A percentile compares a stretch with the other conserved stretches of the same genome.
Conservation (phyloP, 2,797 vertebrate genomes). For the Rhinoraja longicauda region DNA sequence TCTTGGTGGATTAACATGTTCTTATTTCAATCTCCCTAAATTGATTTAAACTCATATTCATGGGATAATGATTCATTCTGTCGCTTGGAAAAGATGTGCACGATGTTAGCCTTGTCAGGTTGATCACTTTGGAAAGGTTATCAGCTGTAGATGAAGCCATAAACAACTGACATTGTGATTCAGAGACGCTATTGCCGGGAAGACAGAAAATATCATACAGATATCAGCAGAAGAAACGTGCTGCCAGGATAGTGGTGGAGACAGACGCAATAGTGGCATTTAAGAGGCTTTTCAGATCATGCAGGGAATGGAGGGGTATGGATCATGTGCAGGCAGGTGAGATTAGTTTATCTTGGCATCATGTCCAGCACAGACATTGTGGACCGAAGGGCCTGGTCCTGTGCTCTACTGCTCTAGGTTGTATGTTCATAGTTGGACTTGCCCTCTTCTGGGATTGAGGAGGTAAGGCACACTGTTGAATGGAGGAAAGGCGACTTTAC, state of each 20-base stretch:
- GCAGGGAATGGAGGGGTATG: too few species aligned
- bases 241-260: too few species aligned
- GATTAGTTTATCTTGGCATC: too few species aligned
- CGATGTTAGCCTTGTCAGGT: not conserved
- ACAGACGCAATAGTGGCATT: too few species aligned
- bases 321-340: too few species aligned
- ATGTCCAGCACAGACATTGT: too few species aligned
- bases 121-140: not conserved
- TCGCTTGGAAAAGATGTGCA: not conserved
- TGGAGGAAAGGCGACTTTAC: not conserved
- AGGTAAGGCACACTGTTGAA: not conserved
- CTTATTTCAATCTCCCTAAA: not conserved
- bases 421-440: too few species aligned
- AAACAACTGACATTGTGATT: not conserved
- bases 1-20: not conserved
- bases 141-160: not conserved
- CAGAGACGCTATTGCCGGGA: not conserved
- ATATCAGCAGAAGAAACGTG: too few species aligned
- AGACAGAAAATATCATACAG: not conserved
- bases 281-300: too few species aligned
- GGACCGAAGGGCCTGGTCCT: too few species aligned
- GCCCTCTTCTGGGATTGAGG: not conserved
- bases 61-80: not conserved
- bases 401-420: too few species aligned
- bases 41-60: not conserved